These are phyloP conservation scores for Heliconius aoede DNA, from an alignment of 2,888 invertebrate genomes.

Conservation along the genomic window DNA sequence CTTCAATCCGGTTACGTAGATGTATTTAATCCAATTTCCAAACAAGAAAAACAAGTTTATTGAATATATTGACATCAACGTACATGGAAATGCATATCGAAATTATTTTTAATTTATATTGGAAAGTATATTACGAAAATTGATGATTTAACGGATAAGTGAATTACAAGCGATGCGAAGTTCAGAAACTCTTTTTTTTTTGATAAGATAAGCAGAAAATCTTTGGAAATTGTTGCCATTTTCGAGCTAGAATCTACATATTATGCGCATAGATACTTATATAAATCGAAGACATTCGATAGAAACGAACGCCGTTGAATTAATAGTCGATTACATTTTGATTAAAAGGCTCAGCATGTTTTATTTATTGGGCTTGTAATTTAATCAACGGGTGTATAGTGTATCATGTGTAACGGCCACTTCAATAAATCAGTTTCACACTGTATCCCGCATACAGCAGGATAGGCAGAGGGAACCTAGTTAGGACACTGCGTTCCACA, in stretches of 20 bases:
- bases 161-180: background rate
- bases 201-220: background rate
- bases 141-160: background rate
- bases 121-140: background rate
- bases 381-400: slow-evolving; percentile 14
- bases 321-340: slow-evolving; percentile 24
- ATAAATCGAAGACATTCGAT: background rate
- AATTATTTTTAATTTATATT: slow-evolving; percentile 4
- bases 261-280: background rate
- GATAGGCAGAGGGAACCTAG: too few species aligned
- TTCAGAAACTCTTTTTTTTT: background rate
- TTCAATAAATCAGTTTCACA: too few species aligned
- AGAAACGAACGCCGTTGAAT: slow-evolving; percentile 11
- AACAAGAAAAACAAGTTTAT: slow-evolving; percentile 29
- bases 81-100: background rate
- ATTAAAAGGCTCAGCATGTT: slow-evolving; percentile 22
- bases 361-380: slow-evolving; percentile 23
- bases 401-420: slow-evolving; percentile 13
- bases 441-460: too few species aligned
- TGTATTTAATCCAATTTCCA: slow-evolving; percentile 34
- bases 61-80: slow-evolving; percentile 26
- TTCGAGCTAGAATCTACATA: background rate
- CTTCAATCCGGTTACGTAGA: slow-evolving; percentile 24
- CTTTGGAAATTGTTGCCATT: background rate
- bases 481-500: too few species aligned